Evolutionary conservation across 1,140 invertebrate species (phyloP).

Genomic region (Calephelis nemesis): DNA sequence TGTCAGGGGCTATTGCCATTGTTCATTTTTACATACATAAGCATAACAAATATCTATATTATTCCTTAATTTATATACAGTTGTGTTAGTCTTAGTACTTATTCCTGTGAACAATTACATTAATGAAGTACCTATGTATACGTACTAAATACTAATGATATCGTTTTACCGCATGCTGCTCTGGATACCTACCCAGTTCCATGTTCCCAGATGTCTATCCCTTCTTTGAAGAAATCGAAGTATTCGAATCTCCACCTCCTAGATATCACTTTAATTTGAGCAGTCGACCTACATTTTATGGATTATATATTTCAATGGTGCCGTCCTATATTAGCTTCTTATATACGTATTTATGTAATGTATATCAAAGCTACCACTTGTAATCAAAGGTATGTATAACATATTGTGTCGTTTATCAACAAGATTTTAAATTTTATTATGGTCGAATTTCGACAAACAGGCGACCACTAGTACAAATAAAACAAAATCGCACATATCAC

Average conservation of each 20-base stretch:
- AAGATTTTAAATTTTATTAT: background rate
- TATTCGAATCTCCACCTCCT: constrained; percentile 66
- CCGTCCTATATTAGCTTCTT: constrained; percentile 37
- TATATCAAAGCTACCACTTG: constrained; percentile 5
- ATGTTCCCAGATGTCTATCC: constrained; percentile 69
- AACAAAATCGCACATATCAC: no score
- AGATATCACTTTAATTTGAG: constrained; percentile 50
- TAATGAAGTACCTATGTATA: no score
- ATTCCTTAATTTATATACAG: no score
- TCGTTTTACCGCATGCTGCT: constrained; percentile 49
- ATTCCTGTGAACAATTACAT: no score
- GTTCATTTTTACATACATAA: no score
- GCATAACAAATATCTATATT: no score
- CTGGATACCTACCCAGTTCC: constrained; percentile 43
- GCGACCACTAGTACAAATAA: no score
- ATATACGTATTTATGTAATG: constrained; percentile 25
- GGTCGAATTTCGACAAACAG: no score
- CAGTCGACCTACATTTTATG: constrained; percentile 18
- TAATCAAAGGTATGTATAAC: constrained; percentile 4
- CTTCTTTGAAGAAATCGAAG: constrained; percentile 71
- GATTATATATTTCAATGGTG: constrained; percentile 26
- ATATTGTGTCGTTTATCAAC: background rate
- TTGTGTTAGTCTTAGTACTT: no score
- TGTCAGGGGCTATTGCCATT: no score
- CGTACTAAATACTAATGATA: constrained; percentile 16